Conservation (phyloP, 2,888 invertebrate species). For the Drosophila crucigera region DNA sequence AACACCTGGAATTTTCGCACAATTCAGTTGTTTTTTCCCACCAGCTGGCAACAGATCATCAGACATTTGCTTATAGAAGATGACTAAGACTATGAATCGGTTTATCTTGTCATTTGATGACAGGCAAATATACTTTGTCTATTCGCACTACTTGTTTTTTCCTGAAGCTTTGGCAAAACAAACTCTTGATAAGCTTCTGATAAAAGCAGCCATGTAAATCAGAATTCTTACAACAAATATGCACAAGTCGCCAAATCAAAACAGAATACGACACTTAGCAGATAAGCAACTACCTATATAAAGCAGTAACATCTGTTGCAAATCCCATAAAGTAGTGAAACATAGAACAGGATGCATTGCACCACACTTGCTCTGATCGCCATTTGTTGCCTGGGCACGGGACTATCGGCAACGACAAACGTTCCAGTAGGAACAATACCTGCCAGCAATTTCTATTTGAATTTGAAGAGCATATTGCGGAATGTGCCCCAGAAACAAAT, state of each 20-base stretch:
- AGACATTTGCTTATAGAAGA: conserved; percentile 19
- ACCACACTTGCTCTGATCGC: conserved; percentile 31
- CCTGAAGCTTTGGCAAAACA: conserved; percentile 35
- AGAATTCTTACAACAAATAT: conserved; percentile 46
- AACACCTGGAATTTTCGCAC: conserved; percentile 12
- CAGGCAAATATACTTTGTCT: conserved; percentile 39
- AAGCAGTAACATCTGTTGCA: conserved; percentile 8
- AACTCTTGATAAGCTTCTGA: conserved; percentile 40
- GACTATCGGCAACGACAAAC: conserved; percentile 2
- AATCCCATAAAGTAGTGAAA: neutral
- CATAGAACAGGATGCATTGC: conserved; percentile 48
- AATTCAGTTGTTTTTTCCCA: conserved; percentile 20
- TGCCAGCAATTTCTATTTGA: conserved; percentile 56
- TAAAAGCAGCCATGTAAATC: conserved; percentile 50
- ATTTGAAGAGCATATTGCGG: conserved; percentile 56
- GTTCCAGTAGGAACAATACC: conserved; percentile 14
- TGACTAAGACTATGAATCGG: conserved; percentile 67
- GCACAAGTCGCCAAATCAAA: conserved; percentile 48
- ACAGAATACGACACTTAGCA: conserved; percentile 36
- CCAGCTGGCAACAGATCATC: conserved; percentile 15
- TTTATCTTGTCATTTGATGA: conserved; percentile 60
- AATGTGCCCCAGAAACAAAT: conserved; percentile 66
- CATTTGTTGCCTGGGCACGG: conserved; percentile 42
- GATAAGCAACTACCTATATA: conserved; percentile 52
- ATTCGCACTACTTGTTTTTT: conserved; percentile 24